Evolutionary conservation across 2,888 invertebrate species (phyloP), one percentile per base, ranked within the genome.

Genomic region (Emmelina monodactyla): DNA sequence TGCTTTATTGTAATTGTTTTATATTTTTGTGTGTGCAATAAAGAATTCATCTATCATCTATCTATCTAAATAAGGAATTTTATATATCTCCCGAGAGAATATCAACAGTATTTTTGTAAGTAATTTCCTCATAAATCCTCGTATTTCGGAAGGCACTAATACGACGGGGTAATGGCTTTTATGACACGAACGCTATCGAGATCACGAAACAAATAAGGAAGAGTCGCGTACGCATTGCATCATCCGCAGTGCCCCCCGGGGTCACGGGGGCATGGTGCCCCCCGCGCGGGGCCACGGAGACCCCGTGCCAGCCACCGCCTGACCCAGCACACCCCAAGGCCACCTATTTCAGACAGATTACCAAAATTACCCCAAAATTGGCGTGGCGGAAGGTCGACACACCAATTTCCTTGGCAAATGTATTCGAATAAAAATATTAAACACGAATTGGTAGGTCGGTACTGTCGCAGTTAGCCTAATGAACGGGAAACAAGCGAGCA

Each of bases 171-270:
- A n/a, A n/a, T n/a, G n/a, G n/a, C n/a, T n/a, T n/a, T n/a, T n/a
- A n/a, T n/a, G n/a, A 25, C 25, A 10, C 9, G n/a, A 25, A 25
- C 11, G 25, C 25, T 25, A 25, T 25, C 11, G 25, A 10, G 25
- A 11, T 3, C 25, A 25, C 25, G 25, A 25, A 25, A 25, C 25
- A 25, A 25, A 25, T 25, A 25, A 25, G 25, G 25, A 25, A 25
- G 11, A 3, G 25, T 9, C 25, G 4, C 19, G 19, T 19, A 25
- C 25, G 25, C n/a, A 25, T 25, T 25, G 25, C 25, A 25, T 25
- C 25, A 25, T 11, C 25, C 6, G 6, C 25, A 11, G n/a, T 11
- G 25, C 6, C 6, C 4, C 25, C 6, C 25, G 3, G 25, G 25
- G 25, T 19, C 9, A 9, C 19, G 5, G 19, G 9, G 19, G 5